Conservation (phyloP, 2,888 invertebrate species). For the Trichogramma dendrolimi region DNA sequence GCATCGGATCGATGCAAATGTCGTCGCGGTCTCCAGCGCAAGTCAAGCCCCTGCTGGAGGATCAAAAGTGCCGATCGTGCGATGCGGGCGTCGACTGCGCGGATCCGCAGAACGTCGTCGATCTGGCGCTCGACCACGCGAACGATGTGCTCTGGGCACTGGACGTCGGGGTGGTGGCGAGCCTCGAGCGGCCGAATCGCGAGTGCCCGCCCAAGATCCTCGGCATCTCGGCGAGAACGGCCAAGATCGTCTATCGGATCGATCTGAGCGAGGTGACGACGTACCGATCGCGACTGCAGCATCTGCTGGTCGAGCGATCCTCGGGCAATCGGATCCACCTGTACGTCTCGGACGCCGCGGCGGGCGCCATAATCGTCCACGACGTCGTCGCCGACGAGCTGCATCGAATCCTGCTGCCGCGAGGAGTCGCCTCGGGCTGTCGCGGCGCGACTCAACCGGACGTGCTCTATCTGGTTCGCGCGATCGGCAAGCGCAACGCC, state of each 20-base stretch:
- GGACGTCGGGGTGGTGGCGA: constrained; percentile 68
- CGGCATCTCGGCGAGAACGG: constrained; percentile 59
- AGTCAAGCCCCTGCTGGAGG: constrained; percentile 66
- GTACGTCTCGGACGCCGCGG: constrained; percentile 65
- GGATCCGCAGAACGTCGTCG: constrained; percentile 68
- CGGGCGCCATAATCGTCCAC: constrained; percentile 57
- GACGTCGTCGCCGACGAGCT: constrained; percentile 53
- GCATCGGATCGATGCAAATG: constrained; percentile 55
- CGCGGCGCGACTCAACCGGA: constrained; percentile 48
- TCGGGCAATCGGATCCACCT: constrained; percentile 61
- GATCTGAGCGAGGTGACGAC: constrained; percentile 57
- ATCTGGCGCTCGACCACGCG: constrained; percentile 60
- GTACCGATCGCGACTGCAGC: constrained; percentile 61
- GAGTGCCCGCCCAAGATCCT: constrained; percentile 68
- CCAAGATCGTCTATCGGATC: constrained; percentile 53
- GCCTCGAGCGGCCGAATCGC: constrained; percentile 61
- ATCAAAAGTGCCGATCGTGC: constrained; percentile 50
- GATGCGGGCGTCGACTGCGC: constrained; percentile 64
- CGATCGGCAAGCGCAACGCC: constrained; percentile 55
- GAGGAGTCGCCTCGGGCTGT: constrained; percentile 51
- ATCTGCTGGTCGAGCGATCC: constrained; percentile 65
- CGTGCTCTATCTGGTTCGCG: constrained; percentile 59
- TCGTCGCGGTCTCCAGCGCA: constrained; percentile 53
- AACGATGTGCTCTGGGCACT: constrained; percentile 66
- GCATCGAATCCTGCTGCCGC: constrained; percentile 59